Percentiles rank a stretch among this genome's conserved stretches.
Conservation (phyloP, 2,888 invertebrate species). For the Lithosia quadra region DNA sequence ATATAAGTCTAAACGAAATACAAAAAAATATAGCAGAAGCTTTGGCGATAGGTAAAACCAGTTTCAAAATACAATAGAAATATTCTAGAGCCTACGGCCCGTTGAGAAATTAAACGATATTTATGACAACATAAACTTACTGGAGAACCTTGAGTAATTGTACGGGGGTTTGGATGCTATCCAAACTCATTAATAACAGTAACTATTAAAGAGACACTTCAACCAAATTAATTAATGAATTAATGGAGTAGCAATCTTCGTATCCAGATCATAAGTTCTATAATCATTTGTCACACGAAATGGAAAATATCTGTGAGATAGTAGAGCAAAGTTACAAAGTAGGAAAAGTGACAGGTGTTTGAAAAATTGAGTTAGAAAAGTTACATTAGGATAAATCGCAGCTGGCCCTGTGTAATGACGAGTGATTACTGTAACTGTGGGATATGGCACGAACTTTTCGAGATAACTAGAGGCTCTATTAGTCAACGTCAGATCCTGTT, state of each 20-base stretch:
- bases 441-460: constrained; percentile 34
- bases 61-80: constrained; percentile 19
- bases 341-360: constrained; percentile 49
- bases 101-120: constrained; percentile 43
- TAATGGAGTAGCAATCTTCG: constrained; percentile 50
- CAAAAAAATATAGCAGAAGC: neutral
- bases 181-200: constrained; percentile 58
- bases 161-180: constrained; percentile 51
- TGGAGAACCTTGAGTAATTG: constrained; percentile 54
- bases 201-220: constrained; percentile 58
- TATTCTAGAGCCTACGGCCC: constrained; percentile 17
- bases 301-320: constrained; percentile 18
- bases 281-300: constrained; percentile 36
- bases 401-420: constrained; percentile 40
- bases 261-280: constrained; percentile 41
- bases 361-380: constrained; percentile 53
- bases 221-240: constrained; percentile 55
- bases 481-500: constrained; percentile 48
- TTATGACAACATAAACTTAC: constrained; percentile 45
- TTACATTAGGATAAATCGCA: constrained; percentile 47
- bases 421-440: constrained; percentile 46
- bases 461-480: constrained; percentile 45
- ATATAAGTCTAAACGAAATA: neutral
- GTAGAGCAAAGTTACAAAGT: constrained; percentile 20
- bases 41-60: constrained; percentile 21